Percentiles rank a stretch among this genome's conserved stretches.
These are phyloP conservation scores for Mya arenaria DNA, from an alignment of 1,140 invertebrate species.

Conservation along the genomic window DNA sequence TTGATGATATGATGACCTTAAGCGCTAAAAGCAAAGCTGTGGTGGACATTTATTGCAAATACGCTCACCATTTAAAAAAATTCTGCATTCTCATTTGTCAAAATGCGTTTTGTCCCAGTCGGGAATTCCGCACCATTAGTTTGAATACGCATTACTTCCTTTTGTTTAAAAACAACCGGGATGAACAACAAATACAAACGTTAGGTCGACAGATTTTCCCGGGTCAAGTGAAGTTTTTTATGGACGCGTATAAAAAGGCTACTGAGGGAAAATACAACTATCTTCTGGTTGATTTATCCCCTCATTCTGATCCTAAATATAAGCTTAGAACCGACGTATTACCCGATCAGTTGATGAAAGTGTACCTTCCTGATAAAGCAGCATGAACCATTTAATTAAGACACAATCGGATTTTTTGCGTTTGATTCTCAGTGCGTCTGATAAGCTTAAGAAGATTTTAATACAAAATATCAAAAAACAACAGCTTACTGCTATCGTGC, in stretches of 20 bases:
- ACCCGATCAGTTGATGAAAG: conserved; percentile 34
- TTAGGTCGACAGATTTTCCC: conserved; percentile 26
- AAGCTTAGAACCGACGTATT: conserved; percentile 30
- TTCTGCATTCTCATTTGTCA: too few relatives aligned
- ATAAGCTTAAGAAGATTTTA: too few relatives aligned
- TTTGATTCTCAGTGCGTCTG: too few relatives aligned
- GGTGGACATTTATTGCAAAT: too few relatives aligned
- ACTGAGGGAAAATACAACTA: conserved; percentile 31
- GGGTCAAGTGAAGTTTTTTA: conserved; percentile 23
- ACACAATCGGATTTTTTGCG: too few relatives aligned
- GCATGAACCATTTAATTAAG: too few relatives aligned
- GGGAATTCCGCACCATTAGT: conserved; percentile 27
- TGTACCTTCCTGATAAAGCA: conserved; percentile 32
- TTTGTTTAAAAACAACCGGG: conserved; percentile 40
- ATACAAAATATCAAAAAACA: too few relatives aligned
- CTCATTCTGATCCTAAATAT: conserved; percentile 39
- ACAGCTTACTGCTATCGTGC: too few relatives aligned
- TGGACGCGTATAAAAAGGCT: conserved; percentile 36
- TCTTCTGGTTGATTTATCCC: conserved; percentile 37
- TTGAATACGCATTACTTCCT: conserved; percentile 41
- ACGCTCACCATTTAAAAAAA: too few relatives aligned
- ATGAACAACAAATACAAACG: conserved; percentile 43
- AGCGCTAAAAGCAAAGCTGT: too few relatives aligned
- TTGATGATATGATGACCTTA: conserved; percentile 14
- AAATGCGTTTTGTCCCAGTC: not conserved